These are phyloP conservation scores for Rostratula benghalensis DNA, from an alignment of 2,113 vertebrate genomes.

Conservation along the genomic window DNA sequence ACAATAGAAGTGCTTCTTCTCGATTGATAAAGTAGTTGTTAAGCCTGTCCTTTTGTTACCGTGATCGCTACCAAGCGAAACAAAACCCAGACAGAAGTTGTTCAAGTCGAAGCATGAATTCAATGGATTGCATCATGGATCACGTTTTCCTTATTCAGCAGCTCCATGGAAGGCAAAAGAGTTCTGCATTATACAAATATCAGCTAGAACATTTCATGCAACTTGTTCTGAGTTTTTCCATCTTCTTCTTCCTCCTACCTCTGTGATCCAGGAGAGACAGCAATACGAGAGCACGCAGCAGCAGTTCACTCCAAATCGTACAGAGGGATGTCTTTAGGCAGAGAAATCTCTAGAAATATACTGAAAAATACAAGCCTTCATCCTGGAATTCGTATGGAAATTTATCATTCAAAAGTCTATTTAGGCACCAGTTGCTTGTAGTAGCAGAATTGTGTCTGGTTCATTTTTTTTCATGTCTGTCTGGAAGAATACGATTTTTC, in stretches of 20 bases:
- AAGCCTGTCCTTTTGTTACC: neutral
- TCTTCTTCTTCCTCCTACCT: neutral
- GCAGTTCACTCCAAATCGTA: neutral
- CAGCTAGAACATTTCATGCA: neutral
- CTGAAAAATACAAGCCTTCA: neutral
- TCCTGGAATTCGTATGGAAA: neutral
- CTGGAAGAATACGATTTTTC: neutral
- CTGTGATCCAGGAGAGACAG: neutral
- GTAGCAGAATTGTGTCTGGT: neutral
- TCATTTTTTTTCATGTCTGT: neutral
- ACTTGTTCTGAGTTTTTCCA: constrained; percentile 30
- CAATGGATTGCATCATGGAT: constrained; percentile 20
- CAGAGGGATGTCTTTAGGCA: neutral
- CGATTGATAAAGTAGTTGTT: neutral
- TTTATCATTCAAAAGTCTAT: neutral
- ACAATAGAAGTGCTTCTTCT: constrained; percentile 9
- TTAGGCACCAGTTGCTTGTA: neutral
- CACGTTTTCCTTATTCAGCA: constrained; percentile 41
- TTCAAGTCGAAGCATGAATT: constrained; percentile 62
- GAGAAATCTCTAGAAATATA: neutral
- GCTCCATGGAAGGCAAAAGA: constrained; percentile 6
- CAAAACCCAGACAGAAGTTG: neutral
- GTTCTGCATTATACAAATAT: neutral
- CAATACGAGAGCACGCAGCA: neutral
- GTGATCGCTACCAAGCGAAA: neutral